Percentiles rank a stretch among this genome's conserved stretches.
Evolutionary conservation across 2,888 invertebrate genomes (phyloP).

Genomic region (Sminthurinus aureus): DNA sequence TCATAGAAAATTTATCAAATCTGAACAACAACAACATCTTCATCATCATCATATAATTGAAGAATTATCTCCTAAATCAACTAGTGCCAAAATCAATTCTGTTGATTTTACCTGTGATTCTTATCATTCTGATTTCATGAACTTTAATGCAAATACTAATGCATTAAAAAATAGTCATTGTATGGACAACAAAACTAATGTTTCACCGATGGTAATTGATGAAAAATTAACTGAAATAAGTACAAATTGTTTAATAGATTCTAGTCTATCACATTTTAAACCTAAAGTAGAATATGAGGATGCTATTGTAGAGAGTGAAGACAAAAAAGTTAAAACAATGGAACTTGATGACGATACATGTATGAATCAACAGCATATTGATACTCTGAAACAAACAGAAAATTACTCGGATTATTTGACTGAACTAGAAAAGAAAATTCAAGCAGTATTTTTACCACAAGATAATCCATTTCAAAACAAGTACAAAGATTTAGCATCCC

Average conservation of each 20-base stretch:
- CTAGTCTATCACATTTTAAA: too few relatives aligned
- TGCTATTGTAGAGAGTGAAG: background rate
- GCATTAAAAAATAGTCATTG: background rate
- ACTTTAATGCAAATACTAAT: background rate
- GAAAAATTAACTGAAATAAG: background rate
- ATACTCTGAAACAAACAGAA: too few relatives aligned
- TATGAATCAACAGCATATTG: background rate
- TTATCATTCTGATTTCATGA: background rate
- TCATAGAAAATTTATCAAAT: too few relatives aligned
- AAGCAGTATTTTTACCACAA: background rate
- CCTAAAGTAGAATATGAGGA: background rate
- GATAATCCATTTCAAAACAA: background rate
- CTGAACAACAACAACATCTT: too few relatives aligned
- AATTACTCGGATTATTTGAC: too few relatives aligned
- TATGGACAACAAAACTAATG: background rate
- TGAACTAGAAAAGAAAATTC: background rate
- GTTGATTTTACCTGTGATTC: constrained; percentile 4
- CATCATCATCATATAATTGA: too few relatives aligned
- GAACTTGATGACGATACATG: background rate
- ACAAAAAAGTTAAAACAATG: background rate
- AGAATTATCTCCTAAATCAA: too few relatives aligned
- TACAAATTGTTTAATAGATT: too few relatives aligned
- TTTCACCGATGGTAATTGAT: background rate
- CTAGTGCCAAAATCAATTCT: too few relatives aligned
- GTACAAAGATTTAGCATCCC: background rate